Evolutionary conservation across 2,888 invertebrate genomes (phyloP).

Genomic region (Hofmannophila pseudospretella): DNA sequence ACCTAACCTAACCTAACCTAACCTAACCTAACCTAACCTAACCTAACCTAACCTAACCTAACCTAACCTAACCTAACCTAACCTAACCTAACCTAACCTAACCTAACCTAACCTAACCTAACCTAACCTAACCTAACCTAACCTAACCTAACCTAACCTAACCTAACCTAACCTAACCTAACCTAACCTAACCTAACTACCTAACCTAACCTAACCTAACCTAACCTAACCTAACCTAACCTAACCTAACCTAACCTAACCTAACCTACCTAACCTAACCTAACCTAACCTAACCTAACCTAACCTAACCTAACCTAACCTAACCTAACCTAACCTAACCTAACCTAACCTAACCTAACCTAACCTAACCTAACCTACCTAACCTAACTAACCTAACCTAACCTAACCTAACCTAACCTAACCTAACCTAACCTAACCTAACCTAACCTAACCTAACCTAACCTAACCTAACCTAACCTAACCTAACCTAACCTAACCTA

Average conservation of each 20-base stretch:
- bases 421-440: constrained; percentile 19
- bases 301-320: constrained; percentile 18
- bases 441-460: constrained; percentile 19
- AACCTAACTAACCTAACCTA: constrained; percentile 18
- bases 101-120: constrained; percentile 21
- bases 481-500: constrained; percentile 10
- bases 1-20: constrained; percentile 19
- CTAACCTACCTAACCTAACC: constrained; percentile 18
- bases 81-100: constrained; percentile 20
- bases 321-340: constrained; percentile 24
- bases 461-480: constrained; percentile 12
- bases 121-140: constrained; percentile 23
- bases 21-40: constrained; percentile 21
- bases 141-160: constrained; percentile 21
- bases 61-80: constrained; percentile 20
- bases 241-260: constrained; percentile 18
- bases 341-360: constrained; percentile 24
- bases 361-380: constrained; percentile 22
- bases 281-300: constrained; percentile 18
- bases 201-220: constrained; percentile 18
- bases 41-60: constrained; percentile 24
- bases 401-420: constrained; percentile 17
- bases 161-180: constrained; percentile 16
- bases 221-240: constrained; percentile 18
- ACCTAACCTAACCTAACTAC: constrained; percentile 16